phyloP scores from a whole-genome alignment of 92 coral and sea anemone genomes.

The Ricordea florida region DNA sequence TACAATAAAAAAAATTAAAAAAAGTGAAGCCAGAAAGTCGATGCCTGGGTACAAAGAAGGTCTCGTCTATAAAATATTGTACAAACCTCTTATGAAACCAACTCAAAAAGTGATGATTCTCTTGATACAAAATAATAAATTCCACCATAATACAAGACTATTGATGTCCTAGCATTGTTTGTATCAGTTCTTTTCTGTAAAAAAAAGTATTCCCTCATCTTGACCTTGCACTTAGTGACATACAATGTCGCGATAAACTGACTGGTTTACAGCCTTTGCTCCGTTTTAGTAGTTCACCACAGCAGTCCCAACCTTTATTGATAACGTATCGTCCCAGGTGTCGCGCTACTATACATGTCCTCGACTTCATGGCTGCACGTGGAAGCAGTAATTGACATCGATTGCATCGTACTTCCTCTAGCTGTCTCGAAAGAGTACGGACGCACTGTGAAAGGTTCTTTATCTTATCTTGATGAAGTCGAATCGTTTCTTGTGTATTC shows the following conservation, averaged over 20 bases:
- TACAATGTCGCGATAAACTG: conserved; percentile 77
- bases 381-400: conserved; percentile 91
- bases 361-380: conserved; percentile 88
- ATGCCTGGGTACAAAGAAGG: too few species aligned
- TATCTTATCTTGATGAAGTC: conserved; percentile 75
- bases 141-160: neutral
- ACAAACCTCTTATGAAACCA: neutral
- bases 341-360: conserved; percentile 89
- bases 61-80: too few species aligned
- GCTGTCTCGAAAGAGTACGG: conserved; percentile 86
- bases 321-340: conserved; percentile 83
- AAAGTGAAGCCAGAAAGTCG: too few species aligned
- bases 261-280: conserved; percentile 94
- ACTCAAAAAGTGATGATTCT: neutral
- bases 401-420: conserved; percentile 94
- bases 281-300: conserved; percentile 84
- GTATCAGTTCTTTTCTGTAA: too few species aligned
- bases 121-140: neutral
- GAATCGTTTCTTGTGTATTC: conserved; percentile 64
- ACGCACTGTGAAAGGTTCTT: conserved; percentile 87
- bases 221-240: conserved; percentile 2
- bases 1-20: too few species aligned
- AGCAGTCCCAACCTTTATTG: conserved; percentile 93
- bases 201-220: neutral
- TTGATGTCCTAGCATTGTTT: neutral